Conservation (phyloP, 1,140 invertebrate genomes). For the Archivesica marissinica region DNA sequence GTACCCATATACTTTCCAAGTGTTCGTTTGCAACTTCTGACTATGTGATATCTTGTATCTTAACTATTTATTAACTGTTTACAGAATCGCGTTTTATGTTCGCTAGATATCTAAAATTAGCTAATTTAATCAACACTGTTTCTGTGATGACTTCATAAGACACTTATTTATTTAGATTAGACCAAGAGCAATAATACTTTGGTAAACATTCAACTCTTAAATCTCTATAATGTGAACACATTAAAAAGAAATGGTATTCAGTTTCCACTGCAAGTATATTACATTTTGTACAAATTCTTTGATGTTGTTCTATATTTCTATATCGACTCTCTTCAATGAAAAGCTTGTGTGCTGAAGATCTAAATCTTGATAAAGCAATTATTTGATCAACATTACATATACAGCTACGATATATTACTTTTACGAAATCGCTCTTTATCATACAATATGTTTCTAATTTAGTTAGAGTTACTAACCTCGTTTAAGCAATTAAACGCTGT, state of each 20-base stretch:
- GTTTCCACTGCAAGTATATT: conserved; percentile 29
- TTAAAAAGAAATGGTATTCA: conserved; percentile 45
- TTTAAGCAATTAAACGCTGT: background rate
- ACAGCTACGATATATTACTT: background rate
- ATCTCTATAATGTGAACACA: conserved; percentile 44
- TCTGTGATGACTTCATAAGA: too few relatives aligned
- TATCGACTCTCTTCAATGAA: conserved; percentile 20
- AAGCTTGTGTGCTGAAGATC: conserved; percentile 21
- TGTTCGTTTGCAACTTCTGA: too few relatives aligned
- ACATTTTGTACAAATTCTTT: conserved; percentile 28
- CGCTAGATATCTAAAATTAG: too few relatives aligned
- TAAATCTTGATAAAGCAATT: conserved; percentile 24
- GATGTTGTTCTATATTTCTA: background rate
- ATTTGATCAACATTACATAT: background rate
- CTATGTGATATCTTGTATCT: too few relatives aligned
- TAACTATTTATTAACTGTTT: too few relatives aligned
- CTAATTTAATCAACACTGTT: too few relatives aligned
- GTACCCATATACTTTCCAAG: too few relatives aligned
- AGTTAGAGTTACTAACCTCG: background rate
- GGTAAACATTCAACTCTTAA: conserved; percentile 31
- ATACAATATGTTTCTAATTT: background rate
- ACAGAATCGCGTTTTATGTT: too few relatives aligned
- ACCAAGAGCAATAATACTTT: conserved; percentile 22
- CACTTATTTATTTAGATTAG: conserved; percentile 21
- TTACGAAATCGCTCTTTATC: background rate